Base-by-base conservation (phyloP, 2,797 vertebrate genomes). In the Halcyon smyrnensis region DNA sequence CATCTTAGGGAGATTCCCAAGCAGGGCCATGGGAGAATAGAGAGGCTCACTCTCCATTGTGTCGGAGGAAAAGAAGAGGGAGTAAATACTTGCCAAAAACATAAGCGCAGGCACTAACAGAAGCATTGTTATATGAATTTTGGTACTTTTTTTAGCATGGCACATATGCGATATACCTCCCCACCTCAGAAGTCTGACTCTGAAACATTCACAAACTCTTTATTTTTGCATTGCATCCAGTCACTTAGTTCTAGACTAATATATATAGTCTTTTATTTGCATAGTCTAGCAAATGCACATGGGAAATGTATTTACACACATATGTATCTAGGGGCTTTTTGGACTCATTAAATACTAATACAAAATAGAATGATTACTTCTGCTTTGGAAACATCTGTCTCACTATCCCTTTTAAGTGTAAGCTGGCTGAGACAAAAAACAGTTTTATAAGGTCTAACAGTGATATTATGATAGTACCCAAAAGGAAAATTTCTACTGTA, bases 341-440 rank as follows among this genome's bases (percentile, higher is more conserved):
- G n/a, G 81, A 51, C 94, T 85, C 93, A 73, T 94, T 73, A 94
- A 83, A 37, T 78, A 78, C 69, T 89, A 65, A 81, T 91, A 83
- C 78, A 93, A 84, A 94, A 91, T 51, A 94, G 83, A 94, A 76
- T 69, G 32, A 89, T 91, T 92, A 95, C 90, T 97, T 97, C 96
- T 97, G 96, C 95, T 97, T 95, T 95, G 93, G 78, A 87, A 95
- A 94, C 96, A 89, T 96, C 94, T 94, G 92, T 65, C 68, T 81
- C 2, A 0, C 53, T 57, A 48, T 69, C 34, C 37, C 65, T 65
- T 63, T 30, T 41, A 57, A 84, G 28, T 1, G 3, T 18, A 67
- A 70, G 48, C 32, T 62, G 63, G 34, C 88, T 73, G 46, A 81
- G 45, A 45, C 36, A 54, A 14, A 37, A 67, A 27, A 13, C 36